These are phyloP conservation scores for Sinhomidia bicolor DNA, from an alignment of 2,888 invertebrate species.

Conservation along the genomic window DNA sequence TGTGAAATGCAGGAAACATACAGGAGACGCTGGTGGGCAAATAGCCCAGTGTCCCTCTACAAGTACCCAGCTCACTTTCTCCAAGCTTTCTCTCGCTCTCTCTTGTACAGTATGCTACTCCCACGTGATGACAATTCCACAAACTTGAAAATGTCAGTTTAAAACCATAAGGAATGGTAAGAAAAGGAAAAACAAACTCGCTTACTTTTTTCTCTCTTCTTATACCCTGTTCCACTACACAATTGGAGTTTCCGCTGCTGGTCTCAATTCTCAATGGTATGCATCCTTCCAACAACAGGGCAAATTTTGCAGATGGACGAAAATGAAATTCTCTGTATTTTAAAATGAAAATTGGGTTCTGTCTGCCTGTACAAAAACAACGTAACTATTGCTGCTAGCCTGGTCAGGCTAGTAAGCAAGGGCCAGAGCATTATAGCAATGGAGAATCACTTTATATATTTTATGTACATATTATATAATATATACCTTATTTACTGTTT, in stretches of 20 bases:
- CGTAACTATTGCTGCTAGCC: background rate
- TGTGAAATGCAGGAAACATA: background rate
- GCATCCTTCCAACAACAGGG: background rate
- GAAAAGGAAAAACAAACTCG: background rate
- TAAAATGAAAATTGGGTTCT: slow-evolving; percentile 31
- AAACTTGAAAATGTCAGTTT: slow-evolving; percentile 24
- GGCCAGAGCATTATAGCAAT: too few relatives aligned
- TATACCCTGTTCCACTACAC: too few relatives aligned
- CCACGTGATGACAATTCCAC: slow-evolving; percentile 21
- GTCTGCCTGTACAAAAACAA: too few relatives aligned
- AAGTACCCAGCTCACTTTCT: slow-evolving; percentile 7
- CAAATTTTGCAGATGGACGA: slow-evolving; percentile 30
- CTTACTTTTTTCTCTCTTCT: too few relatives aligned
- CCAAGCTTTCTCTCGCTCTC: background rate
- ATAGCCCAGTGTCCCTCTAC: too few relatives aligned
- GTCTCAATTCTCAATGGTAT: slow-evolving; percentile 19
- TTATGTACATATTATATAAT: too few relatives aligned
- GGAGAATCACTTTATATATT: too few relatives aligned
- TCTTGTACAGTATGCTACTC: background rate
- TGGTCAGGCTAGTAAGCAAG: too few relatives aligned
- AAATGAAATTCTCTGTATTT: slow-evolving; percentile 38
- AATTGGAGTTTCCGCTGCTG: too few relatives aligned
- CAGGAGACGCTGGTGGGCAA: too few relatives aligned
- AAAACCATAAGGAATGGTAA: background rate
- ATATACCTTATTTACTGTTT: too few relatives aligned